Evolutionary conservation across 2,113 vertebrate genomes (phyloP).

Genomic region (Buteo buteo): DNA sequence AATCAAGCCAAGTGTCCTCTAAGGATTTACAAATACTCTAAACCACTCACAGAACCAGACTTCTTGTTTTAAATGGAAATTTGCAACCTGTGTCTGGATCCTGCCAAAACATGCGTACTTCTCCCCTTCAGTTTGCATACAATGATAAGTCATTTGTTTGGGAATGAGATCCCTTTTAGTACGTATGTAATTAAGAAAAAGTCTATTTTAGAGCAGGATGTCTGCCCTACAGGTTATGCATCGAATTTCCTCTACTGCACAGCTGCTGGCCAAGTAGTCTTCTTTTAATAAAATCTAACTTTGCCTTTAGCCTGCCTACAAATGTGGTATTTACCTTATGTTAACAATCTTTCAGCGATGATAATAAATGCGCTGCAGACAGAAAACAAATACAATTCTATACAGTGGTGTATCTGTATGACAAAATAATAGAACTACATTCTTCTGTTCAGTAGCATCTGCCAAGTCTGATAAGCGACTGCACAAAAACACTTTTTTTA

Average conservation of each 20-base stretch:
- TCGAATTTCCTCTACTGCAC: neutral
- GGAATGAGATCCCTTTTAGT: neutral
- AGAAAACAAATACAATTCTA: neutral
- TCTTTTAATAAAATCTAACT: slow-evolving; percentile 29
- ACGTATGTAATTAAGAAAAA: slow-evolving; percentile 3
- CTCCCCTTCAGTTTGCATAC: neutral
- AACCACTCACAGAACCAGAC: neutral
- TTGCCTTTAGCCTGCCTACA: neutral
- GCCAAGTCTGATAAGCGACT: slow-evolving; percentile 49
- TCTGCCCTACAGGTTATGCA: slow-evolving; percentile 5
- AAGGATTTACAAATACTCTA: neutral
- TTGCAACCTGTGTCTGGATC: neutral
- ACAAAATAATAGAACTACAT: neutral
- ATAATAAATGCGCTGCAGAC: slow-evolving; percentile 10
- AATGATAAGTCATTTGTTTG: neutral
- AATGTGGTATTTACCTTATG: slow-evolving; percentile 32
- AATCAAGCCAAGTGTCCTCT: neutral
- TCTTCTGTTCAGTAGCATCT: slow-evolving; percentile 4
- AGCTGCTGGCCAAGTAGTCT: neutral
- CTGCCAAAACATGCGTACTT: neutral
- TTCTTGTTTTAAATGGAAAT: neutral
- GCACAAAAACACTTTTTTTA: neutral
- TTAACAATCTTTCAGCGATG: neutral
- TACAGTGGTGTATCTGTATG: neutral
- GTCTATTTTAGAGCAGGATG: neutral